phyloP scores from a whole-genome alignment of 2,113 vertebrate genomes.

The human region DNA sequence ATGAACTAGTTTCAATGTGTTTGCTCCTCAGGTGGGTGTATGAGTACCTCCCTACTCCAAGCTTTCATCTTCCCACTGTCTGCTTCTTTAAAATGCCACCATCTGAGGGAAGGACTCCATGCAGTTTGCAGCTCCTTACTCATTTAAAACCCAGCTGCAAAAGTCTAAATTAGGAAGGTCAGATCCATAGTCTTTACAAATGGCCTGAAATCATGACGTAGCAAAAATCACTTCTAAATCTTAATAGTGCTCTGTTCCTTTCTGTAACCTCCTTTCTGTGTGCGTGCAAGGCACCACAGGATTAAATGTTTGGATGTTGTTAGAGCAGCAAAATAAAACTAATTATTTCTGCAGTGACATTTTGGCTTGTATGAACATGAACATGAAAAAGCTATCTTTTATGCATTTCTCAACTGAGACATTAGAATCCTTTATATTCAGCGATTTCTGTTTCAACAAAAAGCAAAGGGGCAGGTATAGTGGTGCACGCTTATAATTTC shows the following conservation, averaged over 20 bases:
- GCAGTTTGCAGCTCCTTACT: not conserved
- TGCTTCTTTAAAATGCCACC: rapidly evolving
- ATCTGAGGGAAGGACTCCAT: not conserved
- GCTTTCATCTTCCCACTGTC: not conserved
- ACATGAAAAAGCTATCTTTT: not conserved
- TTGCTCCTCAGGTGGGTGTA: not conserved
- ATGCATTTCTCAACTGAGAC: not conserved
- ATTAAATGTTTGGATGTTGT: not conserved
- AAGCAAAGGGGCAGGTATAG: not conserved
- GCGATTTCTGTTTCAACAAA: not conserved
- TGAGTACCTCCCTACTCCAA: no score
- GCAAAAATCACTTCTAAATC: not conserved
- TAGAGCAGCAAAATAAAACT: not conserved
- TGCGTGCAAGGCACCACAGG: not conserved
- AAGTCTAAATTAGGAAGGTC: not conserved
- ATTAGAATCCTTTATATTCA: not conserved
- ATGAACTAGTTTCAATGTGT: not conserved
- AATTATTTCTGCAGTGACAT: conserved; percentile 18
- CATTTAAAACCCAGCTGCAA: not conserved
- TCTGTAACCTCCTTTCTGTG: not conserved
- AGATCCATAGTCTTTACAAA: not conserved
- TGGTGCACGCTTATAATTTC: no score
- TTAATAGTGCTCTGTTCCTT: not conserved
- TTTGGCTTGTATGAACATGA: conserved; percentile 36
- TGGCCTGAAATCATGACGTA: not conserved